These are phyloP conservation scores for Chelonoidis abingdonii DNA, from an alignment of 2,113 vertebrate species.

Conservation along the genomic window DNA sequence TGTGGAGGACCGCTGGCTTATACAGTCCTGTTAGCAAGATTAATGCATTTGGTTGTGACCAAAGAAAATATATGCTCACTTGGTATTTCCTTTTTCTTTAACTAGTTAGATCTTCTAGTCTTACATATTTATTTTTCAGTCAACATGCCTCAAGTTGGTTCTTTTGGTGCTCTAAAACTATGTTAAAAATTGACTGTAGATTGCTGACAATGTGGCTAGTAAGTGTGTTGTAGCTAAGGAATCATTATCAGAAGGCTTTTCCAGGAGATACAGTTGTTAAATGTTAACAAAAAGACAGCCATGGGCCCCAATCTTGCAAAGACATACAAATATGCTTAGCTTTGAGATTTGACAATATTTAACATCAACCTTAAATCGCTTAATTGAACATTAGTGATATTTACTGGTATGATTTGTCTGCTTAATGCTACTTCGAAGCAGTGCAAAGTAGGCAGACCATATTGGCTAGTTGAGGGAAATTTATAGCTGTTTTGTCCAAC, in stretches of 20 bases:
- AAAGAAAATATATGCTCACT: not conserved
- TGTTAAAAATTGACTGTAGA: not conserved
- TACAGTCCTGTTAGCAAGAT: not conserved
- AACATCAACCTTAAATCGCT: not conserved
- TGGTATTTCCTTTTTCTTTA: not conserved
- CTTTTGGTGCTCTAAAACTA: not conserved
- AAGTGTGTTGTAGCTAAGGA: not conserved
- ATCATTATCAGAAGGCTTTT: not conserved
- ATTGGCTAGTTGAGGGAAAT: not conserved
- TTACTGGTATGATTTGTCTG: not conserved
- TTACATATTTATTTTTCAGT: not conserved
- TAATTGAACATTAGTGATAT: not conserved
- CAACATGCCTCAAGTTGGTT: not conserved
- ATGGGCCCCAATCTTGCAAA: not conserved
- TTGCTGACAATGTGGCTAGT: not conserved
- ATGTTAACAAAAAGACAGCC: not conserved
- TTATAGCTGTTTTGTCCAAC: not conserved
- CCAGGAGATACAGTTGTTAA: not conserved
- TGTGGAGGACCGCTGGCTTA: not conserved
- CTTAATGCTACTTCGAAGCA: not conserved
- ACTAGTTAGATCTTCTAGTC: not conserved
- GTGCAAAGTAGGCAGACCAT: not conserved
- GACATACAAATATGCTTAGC: not conserved
- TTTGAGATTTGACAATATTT: not conserved
- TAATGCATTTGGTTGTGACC: not conserved